Percentiles rank a stretch among this genome's conserved stretches.
Conservation (phyloP, 2,797 vertebrate species). For the Alosa sapidissima region DNA sequence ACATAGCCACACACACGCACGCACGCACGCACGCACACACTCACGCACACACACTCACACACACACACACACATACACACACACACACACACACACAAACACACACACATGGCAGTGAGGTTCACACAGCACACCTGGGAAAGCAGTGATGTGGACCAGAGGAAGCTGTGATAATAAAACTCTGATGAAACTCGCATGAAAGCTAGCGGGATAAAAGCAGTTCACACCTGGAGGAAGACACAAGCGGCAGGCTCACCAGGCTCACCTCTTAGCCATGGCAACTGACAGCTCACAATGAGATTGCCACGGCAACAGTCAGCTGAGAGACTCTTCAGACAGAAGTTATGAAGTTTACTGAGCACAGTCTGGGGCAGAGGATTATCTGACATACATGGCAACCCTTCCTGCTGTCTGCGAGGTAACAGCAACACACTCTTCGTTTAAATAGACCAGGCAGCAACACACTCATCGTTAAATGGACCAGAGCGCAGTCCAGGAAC, state of each 20-base stretch:
- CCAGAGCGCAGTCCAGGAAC: neutral
- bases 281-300: neutral
- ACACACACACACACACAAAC: constrained; percentile 5
- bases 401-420: neutral
- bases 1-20: neutral
- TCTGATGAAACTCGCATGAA: too few species aligned
- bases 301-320: neutral
- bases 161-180: too few species aligned
- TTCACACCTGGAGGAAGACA: neutral
- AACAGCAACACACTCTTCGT: neutral
- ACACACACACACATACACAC: neutral
- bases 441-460: neutral
- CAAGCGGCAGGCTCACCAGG: neutral
- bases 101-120: neutral
- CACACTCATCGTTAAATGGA: neutral
- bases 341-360: neutral
- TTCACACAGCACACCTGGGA: neutral
- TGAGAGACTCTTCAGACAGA: neutral
- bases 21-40: neutral
- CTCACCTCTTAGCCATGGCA: neutral
- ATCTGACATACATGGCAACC: neutral
- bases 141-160: neutral
- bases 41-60: neutral
- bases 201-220: too few species aligned
- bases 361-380: neutral